Percentiles rank a stretch among this genome's conserved stretches.
phyloP scores from a whole-genome alignment of 2,888 invertebrate species.

The Lymantria dispar region DNA sequence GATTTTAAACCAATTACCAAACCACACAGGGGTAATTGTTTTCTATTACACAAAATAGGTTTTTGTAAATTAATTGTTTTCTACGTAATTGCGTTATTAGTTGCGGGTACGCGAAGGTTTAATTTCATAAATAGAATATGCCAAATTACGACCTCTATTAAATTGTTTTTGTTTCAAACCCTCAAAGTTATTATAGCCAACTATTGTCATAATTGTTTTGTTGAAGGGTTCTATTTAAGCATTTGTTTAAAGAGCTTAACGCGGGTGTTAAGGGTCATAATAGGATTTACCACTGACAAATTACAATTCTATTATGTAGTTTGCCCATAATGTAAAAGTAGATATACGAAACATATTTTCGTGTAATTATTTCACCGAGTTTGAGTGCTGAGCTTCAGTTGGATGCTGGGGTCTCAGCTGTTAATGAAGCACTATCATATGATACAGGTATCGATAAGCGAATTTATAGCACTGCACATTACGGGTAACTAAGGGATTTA shows the following conservation, averaged over 20 bases:
- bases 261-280: not conserved
- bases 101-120: not conserved
- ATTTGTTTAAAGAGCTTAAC: not conserved
- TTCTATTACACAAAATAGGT: no score
- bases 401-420: no score
- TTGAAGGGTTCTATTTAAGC: not conserved
- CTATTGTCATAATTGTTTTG: not conserved
- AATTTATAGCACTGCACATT: no score
- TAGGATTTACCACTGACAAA: not conserved
- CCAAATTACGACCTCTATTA: not conserved
- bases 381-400: no score
- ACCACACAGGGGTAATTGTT: no score
- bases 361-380: no score
- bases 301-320: not conserved
- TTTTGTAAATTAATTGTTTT: not conserved
- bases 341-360: no score
- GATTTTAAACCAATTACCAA: no score
- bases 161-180: not conserved
- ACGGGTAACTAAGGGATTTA: no score
- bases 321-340: not conserved
- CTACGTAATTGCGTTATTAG: not conserved
- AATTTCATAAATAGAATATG: not conserved
- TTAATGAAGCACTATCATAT: no score
- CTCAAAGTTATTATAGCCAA: not conserved
- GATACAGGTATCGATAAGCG: no score